Evolutionary conservation across 2,888 invertebrate species (phyloP), one percentile per base, ranked within the genome.

Genomic region (Margaritifera margaritifera): DNA sequence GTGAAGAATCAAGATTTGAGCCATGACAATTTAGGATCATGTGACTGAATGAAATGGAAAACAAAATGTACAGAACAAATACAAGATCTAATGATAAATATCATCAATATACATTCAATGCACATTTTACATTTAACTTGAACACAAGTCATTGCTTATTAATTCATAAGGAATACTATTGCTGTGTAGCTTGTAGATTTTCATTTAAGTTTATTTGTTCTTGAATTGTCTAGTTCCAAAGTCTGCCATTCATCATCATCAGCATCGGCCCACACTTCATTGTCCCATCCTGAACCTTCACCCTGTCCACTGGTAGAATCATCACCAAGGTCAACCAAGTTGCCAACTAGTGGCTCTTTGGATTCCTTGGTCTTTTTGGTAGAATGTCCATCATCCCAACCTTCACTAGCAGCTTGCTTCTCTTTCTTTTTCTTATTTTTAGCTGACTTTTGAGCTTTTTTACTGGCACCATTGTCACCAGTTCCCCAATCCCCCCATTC

Each of bases 191-290:
- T 3, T 42, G 42, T 42, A 42, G 15, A 42, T 42, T 15, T 42
- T 72, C 55, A 73, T 65, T 81, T 81, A 18, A 68, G 73, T 75
- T 80, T 82, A 67, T 74, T 75, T 55, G 53, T 55, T 18, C 66
- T 66, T 24, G 68, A 66, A 15, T 69, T 62, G 51, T 81, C 81
- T 42, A 83, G 66, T 62, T 87, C 87, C 63, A 88, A 75, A 62
- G 82, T 80, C 69, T 87, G 86, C 87, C 87, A 88, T 27, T 85
- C 85, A 68, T 84, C 86, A 31, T 84, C 84, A 50, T 82, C 81
- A 3, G 83, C 85, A 54, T 83, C 80, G 0, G 85, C 86, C 86
- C 87, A 87, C 15, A 84, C 84, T 54, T 88, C 86, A 79, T 87
- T 87, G 75, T 86, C 86, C 86, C 86, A 87, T 8, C 84, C 83